These are phyloP conservation scores for Pseudomyrmex pallidus DNA, from an alignment of 1,140 invertebrate genomes.

Conservation along the genomic window DNA sequence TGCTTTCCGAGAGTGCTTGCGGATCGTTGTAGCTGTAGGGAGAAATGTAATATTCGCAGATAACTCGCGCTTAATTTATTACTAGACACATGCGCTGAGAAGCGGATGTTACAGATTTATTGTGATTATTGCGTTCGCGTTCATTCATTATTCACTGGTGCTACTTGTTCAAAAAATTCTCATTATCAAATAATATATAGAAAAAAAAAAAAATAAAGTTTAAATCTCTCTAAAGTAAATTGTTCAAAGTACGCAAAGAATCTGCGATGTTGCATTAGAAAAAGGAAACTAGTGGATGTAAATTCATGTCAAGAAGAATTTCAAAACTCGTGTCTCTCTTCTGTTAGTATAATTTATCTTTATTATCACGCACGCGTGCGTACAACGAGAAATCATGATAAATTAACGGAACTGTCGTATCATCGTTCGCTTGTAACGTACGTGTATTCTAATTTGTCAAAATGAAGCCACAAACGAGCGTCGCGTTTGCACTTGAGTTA, in stretches of 20 bases:
- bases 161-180: too few relatives aligned
- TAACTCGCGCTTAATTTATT: slow-evolving; percentile 7
- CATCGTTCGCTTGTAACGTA: background rate
- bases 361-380: background rate
- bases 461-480: background rate
- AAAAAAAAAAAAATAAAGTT: too few relatives aligned
- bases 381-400: background rate
- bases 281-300: too few relatives aligned
- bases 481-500: background rate
- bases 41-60: slow-evolving; percentile 7
- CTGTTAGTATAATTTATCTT: background rate
- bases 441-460: background rate
- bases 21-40: background rate
- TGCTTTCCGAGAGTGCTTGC: background rate
- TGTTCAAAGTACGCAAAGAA: too few relatives aligned
- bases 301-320: too few relatives aligned
- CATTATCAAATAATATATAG: too few relatives aligned
- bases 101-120: background rate
- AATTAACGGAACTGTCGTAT: background rate
- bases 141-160: too few relatives aligned
- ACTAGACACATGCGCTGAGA: background rate
- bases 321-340: too few relatives aligned
- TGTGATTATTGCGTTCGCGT: background rate
- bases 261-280: too few relatives aligned
- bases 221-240: too few relatives aligned